Evolutionary conservation across 2,113 vertebrate genomes (phyloP).

Genomic region (Phodopus roborovskii): DNA sequence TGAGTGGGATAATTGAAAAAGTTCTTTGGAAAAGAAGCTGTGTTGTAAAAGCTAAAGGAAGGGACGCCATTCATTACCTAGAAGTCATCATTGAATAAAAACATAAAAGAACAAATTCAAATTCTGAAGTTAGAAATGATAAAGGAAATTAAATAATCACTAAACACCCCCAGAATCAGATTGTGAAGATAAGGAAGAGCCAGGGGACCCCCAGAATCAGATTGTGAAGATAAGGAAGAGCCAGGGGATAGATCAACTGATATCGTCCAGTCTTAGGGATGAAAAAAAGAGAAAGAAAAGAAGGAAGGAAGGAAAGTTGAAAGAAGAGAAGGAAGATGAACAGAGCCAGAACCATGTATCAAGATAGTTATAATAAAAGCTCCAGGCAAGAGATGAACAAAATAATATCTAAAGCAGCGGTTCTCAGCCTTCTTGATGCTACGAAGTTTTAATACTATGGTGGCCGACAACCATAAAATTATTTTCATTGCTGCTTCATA

Average conservation of each 20-base stretch:
- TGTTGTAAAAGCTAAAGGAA: background rate
- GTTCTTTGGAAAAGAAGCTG: background rate
- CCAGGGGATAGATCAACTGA: background rate
- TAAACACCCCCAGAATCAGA: background rate
- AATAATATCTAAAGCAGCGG: background rate
- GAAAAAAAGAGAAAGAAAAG: background rate
- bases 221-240: background rate
- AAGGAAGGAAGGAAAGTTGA: too few relatives aligned
- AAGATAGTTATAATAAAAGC: background rate
- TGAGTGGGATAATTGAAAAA: background rate
- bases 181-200: background rate
- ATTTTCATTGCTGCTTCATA: background rate
- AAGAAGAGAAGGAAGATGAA: background rate
- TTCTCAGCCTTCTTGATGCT: background rate
- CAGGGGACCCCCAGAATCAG: background rate
- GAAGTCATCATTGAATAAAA: background rate
- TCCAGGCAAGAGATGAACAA: background rate
- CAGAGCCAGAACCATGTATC: background rate
- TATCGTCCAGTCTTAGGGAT: background rate
- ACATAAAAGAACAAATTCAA: background rate
- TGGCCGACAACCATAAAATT: background rate
- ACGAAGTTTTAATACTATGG: background rate
- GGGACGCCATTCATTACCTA: background rate
- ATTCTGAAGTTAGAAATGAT: background rate
- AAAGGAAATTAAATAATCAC: background rate